Evolutionary conservation across 2,113 vertebrate species (phyloP).

Genomic region (Neotragus pygmaeus): DNA sequence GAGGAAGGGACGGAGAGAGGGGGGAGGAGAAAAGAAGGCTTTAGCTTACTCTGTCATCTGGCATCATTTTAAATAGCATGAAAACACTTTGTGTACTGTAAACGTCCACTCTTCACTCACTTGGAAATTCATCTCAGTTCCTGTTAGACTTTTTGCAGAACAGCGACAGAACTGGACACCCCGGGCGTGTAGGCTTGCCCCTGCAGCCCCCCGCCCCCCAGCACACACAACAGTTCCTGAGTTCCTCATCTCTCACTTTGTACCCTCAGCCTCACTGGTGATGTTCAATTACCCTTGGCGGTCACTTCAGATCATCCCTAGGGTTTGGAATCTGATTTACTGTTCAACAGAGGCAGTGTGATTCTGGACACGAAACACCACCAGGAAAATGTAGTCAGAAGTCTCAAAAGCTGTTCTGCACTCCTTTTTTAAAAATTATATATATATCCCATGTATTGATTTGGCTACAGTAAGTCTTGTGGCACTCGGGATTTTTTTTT

Average conservation of each 20-base stretch:
- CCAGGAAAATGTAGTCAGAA: neutral
- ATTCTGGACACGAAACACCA: neutral
- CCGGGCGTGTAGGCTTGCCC: rapidly evolving
- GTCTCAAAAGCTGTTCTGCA: neutral
- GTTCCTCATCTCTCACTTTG: too few species aligned
- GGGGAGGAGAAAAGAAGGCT: neutral
- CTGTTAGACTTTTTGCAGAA: neutral
- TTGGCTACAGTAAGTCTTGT: neutral
- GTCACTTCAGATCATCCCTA: neutral
- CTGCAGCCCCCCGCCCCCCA: rapidly evolving
- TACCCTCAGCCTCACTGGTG: neutral
- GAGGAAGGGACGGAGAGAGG: neutral
- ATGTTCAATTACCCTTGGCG: neutral
- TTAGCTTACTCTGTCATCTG: neutral
- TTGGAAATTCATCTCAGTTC: neutral
- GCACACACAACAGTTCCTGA: rapidly evolving
- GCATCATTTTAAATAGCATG: neutral
- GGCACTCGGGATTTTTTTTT: neutral
- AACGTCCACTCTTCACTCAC: neutral
- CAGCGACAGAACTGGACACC: neutral
- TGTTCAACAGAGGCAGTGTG: neutral
- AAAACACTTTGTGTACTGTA: neutral
- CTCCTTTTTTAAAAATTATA: neutral
- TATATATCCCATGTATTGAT: neutral
- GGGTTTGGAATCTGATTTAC: neutral